Evolutionary conservation across 2,113 vertebrate genomes (phyloP), one percentile per base, ranked within the genome.

Genomic region (Etheostoma spectabile): DNA sequence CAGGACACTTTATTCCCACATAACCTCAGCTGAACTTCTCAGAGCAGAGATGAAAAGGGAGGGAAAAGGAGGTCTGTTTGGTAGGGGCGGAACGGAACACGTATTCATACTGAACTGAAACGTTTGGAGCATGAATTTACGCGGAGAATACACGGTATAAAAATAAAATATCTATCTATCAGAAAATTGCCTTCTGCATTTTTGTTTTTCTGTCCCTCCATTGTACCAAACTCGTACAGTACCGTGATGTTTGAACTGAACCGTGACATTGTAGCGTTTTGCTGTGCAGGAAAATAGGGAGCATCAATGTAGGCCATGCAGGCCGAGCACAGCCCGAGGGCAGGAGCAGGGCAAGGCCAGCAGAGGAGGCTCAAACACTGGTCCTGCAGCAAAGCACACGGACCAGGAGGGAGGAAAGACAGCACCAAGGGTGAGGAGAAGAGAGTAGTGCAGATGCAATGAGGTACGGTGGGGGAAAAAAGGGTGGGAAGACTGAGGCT

Each of bases 1-100:
- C 57, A 52, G 77, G 48, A 87, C 68, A 64, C 74, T 67, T 70
- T 38, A 81, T 86, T 88, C 78, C 72, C 87, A 82, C 72, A 53
- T 77, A 65, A 80, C 80, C 80, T 90, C 74, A 68, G 46, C 52
- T 87, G 82, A 91, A 84, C 89, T 60, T 11, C 52, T 70, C 45
- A 14, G 30, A 51, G n/a, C 19, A 71, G 38, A 74, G 24, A 27
- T 4, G 48, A 15, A 49, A 38, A 27, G 55, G 57, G 8, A 6
- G 14, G 30, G 18, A 0, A 30, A 71, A 59, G 21, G 48, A 51
- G 33, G 61, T 12, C 52, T 42, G 63, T 60, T 60, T 68, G 68
- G 60, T 42, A 16, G 30, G 3, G 4, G 4, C 4, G 30, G 30
- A 30, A 4, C 30, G 30, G 30, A 4, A 4, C 30, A 30, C 4